Evolutionary conservation across 2,113 vertebrate genomes (phyloP).

Genomic region (Tylochromis polylepis): DNA sequence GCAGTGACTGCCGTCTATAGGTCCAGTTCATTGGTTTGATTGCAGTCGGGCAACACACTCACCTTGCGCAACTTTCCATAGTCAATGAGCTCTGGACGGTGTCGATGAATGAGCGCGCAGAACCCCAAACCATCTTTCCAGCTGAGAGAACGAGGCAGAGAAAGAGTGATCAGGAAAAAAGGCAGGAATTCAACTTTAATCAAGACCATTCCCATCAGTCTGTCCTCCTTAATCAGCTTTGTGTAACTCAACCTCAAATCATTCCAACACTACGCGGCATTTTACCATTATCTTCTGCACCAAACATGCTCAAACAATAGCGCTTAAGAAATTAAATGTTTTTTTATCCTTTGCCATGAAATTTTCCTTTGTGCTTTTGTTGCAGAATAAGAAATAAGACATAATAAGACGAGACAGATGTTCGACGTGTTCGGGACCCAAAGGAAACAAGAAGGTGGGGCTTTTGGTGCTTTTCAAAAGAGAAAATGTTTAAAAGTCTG

Average conservation of each 20-base stretch:
- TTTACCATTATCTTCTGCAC: not conserved
- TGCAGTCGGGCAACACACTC: not conserved
- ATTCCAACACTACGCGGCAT: not conserved
- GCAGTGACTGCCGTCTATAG: not conserved
- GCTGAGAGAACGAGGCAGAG: conserved; percentile 56
- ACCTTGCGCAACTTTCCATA: conserved; percentile 97
- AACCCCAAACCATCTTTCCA: conserved; percentile 99
- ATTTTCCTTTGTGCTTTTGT: not conserved
- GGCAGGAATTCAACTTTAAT: not conserved
- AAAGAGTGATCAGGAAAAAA: not conserved
- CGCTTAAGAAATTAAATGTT: not conserved
- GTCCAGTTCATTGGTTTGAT: not conserved
- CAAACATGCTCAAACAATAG: not conserved
- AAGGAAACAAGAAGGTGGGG: not conserved
- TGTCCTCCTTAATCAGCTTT: not conserved
- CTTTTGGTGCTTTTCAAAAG: not conserved
- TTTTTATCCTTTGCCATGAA: not conserved
- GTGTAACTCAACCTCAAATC: not conserved
- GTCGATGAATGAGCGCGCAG: conserved; percentile 97
- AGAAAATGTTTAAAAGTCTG: not conserved
- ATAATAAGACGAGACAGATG: not conserved
- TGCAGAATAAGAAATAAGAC: not conserved
- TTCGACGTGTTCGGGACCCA: not conserved
- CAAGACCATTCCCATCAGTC: not conserved
- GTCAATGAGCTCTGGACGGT: conserved; percentile 97